These are phyloP conservation scores for Phalloptychus januarius DNA, from an alignment of 2,797 vertebrate species.

Conservation along the genomic window DNA sequence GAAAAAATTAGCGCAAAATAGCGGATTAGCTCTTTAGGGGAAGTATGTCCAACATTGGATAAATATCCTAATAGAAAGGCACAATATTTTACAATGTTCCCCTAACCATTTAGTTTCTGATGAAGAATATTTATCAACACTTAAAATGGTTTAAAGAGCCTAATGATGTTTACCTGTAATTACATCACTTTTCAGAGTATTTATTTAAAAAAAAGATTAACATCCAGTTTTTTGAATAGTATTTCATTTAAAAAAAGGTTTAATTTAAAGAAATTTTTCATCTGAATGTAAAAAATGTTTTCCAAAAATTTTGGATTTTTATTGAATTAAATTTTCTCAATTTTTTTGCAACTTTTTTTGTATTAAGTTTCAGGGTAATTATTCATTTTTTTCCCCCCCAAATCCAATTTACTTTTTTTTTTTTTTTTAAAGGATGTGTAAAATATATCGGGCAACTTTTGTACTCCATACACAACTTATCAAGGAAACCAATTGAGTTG, in stretches of 20 bases:
- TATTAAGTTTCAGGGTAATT: background rate
- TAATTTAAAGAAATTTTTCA: background rate
- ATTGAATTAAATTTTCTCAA: background rate
- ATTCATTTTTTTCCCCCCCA: background rate
- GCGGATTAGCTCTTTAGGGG: too few species aligned
- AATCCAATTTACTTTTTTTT: background rate
- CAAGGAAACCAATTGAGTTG: background rate
- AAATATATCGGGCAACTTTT: background rate
- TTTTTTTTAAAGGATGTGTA: background rate
- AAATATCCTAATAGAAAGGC: background rate
- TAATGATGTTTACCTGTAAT: background rate
- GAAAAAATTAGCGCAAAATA: too few species aligned
- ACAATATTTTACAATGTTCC: background rate
- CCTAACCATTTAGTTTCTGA: background rate
- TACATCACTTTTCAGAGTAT: background rate
- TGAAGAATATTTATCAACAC: background rate
- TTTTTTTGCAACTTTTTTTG: background rate
- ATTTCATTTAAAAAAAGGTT: background rate
- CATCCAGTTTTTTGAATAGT: background rate
- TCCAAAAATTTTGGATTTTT: background rate
- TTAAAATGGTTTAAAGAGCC: background rate
- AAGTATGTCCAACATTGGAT: too few species aligned
- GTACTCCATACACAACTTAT: background rate
- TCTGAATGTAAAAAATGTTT: background rate
- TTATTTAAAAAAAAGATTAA: background rate